phyloP scores from a whole-genome alignment of 1,140 invertebrate species.

The Hypsibius dujardini region DNA sequence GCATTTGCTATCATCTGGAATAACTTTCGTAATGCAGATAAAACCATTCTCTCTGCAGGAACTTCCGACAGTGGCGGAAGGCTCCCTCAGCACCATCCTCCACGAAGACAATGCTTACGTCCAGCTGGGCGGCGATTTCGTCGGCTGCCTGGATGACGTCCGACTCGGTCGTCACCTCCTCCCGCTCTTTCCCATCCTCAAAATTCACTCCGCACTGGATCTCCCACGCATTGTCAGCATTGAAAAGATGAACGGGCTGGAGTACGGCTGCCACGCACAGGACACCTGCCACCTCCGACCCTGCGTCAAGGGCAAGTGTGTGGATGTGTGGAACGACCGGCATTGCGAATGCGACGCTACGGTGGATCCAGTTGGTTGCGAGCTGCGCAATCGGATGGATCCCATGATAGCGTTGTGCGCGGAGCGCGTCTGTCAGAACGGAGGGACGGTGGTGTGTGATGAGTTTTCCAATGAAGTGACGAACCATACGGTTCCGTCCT shows the following conservation, averaged over 20 bases:
- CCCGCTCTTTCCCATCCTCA: background rate
- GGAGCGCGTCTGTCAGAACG: background rate
- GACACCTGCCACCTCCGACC: background rate
- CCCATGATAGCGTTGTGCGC: background rate
- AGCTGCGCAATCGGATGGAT: background rate
- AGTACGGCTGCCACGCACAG: background rate
- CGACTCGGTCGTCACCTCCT: background rate
- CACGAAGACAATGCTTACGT: conserved; percentile 1
- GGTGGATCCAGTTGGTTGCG: background rate
- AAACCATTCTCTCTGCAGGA: too few relatives aligned
- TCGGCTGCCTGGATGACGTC: conserved; percentile 12
- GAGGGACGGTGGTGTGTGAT: background rate
- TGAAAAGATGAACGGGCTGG: background rate
- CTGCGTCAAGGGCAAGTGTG: background rate
- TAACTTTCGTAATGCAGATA: too few relatives aligned
- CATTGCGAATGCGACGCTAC: background rate
- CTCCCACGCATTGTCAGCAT: background rate
- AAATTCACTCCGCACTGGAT: background rate
- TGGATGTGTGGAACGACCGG: conserved; percentile 5
- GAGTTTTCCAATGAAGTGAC: too few relatives aligned
- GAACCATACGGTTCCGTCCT: too few relatives aligned
- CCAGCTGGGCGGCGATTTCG: background rate
- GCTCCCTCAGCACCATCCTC: background rate
- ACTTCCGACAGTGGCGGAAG: background rate
- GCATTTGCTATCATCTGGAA: too few relatives aligned